A percentile compares a stretch with the other conserved stretches of the same genome.
Conservation (phyloP, 2,888 invertebrate genomes). For the Ctena decussata region DNA sequence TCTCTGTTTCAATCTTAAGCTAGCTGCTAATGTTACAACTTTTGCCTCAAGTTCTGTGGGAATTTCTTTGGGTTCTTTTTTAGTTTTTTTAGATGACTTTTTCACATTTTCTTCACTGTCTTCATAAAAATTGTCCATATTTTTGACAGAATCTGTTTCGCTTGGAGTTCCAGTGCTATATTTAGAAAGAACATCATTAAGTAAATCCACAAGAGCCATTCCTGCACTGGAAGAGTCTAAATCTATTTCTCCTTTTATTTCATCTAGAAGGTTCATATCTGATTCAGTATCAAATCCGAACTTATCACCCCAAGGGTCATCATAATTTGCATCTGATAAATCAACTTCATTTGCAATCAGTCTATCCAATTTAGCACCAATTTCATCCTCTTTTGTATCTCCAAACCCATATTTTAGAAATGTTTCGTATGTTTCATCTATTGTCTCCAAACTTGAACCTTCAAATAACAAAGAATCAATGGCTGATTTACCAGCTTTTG, state of each 20-base stretch:
- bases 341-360: conserved; percentile 12
- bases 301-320: conserved; percentile 64
- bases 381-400: conserved; percentile 44
- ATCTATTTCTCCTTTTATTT: conserved; percentile 68
- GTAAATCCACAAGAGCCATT: conserved; percentile 75
- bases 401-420: conserved; percentile 53
- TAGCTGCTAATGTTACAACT: conserved; percentile 79
- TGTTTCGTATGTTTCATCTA: conserved; percentile 57
- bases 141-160: conserved; percentile 63
- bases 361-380: conserved; percentile 18
- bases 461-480: conserved; percentile 57
- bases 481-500: conserved; percentile 65
- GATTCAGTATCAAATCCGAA: conserved; percentile 59
- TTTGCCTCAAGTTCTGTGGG: conserved; percentile 78
- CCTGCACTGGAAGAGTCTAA: conserved; percentile 73
- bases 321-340: conserved; percentile 51
- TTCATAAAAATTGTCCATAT: conserved; percentile 40
- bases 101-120: conserved; percentile 15
- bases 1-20: conserved; percentile 73
- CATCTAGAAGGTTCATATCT: conserved; percentile 63
- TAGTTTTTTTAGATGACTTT: conserved; percentile 21
- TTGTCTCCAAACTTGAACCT: conserved; percentile 35
- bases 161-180: conserved; percentile 66
- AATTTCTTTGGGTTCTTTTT: conserved; percentile 62
- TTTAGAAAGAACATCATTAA: conserved; percentile 78